Percentiles rank a stretch among this genome's conserved stretches.
Evolutionary conservation across 2,797 vertebrate species (phyloP).

Genomic region (Mormyrops boulengeri): DNA sequence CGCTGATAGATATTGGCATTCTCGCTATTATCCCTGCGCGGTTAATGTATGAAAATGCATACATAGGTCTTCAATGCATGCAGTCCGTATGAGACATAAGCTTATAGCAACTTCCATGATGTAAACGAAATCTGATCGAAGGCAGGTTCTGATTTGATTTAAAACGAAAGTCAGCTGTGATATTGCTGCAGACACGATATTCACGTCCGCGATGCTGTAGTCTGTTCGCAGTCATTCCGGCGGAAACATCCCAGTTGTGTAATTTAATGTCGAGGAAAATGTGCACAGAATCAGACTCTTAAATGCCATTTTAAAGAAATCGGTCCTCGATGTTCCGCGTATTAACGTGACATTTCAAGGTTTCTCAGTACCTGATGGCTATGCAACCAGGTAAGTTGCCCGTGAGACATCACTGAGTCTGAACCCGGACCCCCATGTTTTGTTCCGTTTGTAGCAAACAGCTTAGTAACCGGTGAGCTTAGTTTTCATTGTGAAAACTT

Average conservation of each 20-base stretch:
- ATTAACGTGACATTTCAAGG: background rate
- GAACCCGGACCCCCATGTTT: background rate
- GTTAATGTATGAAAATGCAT: background rate
- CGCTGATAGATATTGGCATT: background rate
- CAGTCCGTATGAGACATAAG: background rate
- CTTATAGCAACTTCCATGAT: background rate
- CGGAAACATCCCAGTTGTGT: slow-evolving; percentile 10
- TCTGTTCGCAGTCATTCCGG: background rate
- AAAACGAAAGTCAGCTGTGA: background rate
- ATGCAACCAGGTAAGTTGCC: background rate
- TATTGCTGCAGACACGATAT: background rate
- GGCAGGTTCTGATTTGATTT: background rate
- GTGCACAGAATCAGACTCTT: background rate
- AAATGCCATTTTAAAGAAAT: background rate
- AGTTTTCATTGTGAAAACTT: slow-evolving; percentile 14
- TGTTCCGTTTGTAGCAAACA: background rate
- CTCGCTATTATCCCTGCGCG: background rate
- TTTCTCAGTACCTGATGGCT: background rate
- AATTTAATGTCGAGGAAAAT: background rate
- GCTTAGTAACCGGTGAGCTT: background rate
- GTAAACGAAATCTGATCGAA: background rate
- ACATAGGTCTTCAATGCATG: background rate
- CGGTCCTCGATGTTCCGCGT: background rate
- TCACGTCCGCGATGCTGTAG: background rate
- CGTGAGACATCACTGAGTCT: background rate